Conservation (phyloP, 2,113 vertebrate genomes). For the Prinia subflava region DNA sequence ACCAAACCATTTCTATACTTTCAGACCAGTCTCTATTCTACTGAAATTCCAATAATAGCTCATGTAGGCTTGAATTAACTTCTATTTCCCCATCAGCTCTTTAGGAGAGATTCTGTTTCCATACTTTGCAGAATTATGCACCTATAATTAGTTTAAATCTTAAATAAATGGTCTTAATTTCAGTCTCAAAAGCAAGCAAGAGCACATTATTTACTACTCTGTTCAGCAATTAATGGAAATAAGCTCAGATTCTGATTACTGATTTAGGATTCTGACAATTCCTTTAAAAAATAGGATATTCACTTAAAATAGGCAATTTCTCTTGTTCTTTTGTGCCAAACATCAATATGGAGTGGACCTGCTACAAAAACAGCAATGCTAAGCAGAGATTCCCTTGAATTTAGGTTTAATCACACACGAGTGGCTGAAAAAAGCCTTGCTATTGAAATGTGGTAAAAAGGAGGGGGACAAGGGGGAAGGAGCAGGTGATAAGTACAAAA, state of each 20-base stretch:
- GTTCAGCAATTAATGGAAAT: neutral
- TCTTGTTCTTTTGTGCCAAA: neutral
- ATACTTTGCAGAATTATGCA: neutral
- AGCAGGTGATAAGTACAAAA: neutral
- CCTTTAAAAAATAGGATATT: neutral
- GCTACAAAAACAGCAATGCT: neutral
- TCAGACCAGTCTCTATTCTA: constrained; percentile 11
- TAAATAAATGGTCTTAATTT: constrained; percentile 31
- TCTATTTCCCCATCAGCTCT: neutral
- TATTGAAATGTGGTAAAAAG: neutral
- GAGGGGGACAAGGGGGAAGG: too few species aligned
- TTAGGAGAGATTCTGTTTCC: constrained; percentile 13
- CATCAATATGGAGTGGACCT: neutral
- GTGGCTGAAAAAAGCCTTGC: neutral
- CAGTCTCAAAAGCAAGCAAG: neutral
- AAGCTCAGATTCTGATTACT: neutral
- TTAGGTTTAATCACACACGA: neutral
- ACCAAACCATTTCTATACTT: neutral
- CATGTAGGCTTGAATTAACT: neutral
- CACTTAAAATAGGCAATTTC: neutral
- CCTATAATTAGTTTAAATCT: neutral
- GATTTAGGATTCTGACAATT: neutral
- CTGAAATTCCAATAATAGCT: constrained; percentile 17
- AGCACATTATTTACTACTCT: neutral
- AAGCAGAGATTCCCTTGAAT: neutral